Conservation (phyloP, 2,113 vertebrate species). For the Parus major region DNA sequence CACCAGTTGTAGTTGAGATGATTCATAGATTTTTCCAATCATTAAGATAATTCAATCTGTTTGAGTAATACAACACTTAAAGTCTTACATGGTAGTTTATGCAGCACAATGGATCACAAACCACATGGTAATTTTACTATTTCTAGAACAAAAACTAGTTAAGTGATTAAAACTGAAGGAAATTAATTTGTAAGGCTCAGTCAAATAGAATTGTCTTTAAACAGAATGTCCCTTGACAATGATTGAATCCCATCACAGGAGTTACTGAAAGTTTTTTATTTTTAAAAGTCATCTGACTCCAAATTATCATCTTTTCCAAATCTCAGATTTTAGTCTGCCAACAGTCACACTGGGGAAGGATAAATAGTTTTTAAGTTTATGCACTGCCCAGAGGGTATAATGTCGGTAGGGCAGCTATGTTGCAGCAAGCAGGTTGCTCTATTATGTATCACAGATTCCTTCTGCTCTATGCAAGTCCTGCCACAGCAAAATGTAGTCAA, state of each 20-base stretch:
- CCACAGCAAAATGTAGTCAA: neutral
- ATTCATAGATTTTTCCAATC: slow-evolving; percentile 53
- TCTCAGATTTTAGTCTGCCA: neutral
- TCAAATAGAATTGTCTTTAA: neutral
- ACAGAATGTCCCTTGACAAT: neutral
- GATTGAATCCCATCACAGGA: neutral
- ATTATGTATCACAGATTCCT: neutral
- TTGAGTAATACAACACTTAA: slow-evolving; percentile 20
- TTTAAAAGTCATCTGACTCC: slow-evolving; percentile 10
- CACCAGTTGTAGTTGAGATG: slow-evolving; percentile 17
- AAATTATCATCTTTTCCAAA: neutral
- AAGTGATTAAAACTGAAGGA: neutral
- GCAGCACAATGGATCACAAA: slow-evolving; percentile 12
- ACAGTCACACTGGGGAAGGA: neutral
- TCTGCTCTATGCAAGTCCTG: neutral
- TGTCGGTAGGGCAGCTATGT: neutral
- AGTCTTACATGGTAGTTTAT: neutral
- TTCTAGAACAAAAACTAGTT: slow-evolving; percentile 48
- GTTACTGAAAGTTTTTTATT: neutral
- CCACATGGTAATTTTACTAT: slow-evolving; percentile 1
- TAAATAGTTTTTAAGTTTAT: neutral
- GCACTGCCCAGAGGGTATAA: neutral
- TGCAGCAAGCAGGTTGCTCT: neutral
- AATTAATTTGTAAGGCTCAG: neutral
- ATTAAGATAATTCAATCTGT: slow-evolving; percentile 33